Evolutionary conservation across 1,140 invertebrate species (phyloP).

Genomic region (Idris sp.): DNA sequence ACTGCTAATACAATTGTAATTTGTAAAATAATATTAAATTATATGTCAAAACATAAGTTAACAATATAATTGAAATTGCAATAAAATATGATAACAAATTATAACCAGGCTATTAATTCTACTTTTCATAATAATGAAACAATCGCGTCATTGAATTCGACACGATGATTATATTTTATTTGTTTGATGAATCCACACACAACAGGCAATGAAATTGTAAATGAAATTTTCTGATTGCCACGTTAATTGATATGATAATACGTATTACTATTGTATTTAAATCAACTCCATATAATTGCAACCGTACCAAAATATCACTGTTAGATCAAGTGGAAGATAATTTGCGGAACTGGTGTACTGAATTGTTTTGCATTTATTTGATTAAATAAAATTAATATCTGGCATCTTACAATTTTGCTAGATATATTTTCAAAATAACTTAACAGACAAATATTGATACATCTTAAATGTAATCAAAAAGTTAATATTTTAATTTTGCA

Average conservation of each 20-base stretch:
- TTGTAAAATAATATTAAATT: too few relatives aligned
- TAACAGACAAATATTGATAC: too few relatives aligned
- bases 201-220: slow-evolving; percentile 12
- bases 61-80: too few relatives aligned
- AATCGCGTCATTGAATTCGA: slow-evolving; percentile 4
- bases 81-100: too few relatives aligned
- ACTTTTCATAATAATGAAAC: slow-evolving; percentile 20
- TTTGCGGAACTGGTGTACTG: slow-evolving; percentile 2
- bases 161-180: slow-evolving; percentile 13
- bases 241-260: slow-evolving; percentile 36
- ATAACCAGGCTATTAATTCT: too few relatives aligned
- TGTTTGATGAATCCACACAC: slow-evolving; percentile 20
- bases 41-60: too few relatives aligned
- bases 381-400: too few relatives aligned
- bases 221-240: slow-evolving; percentile 19
- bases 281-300: slow-evolving; percentile 6
- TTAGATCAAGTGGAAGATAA: slow-evolving; percentile 18
- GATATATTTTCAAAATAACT: too few relatives aligned
- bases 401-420: too few relatives aligned
- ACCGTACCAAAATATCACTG: slow-evolving; percentile 14
- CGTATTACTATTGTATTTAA: slow-evolving; percentile 23
- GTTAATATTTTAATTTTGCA: slow-evolving; percentile 9
- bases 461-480: too few relatives aligned
- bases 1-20: too few relatives aligned
- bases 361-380: slow-evolving; percentile 7